phyloP scores from a whole-genome alignment of 2,888 invertebrate genomes.

The Diplazon laetatorius region DNA sequence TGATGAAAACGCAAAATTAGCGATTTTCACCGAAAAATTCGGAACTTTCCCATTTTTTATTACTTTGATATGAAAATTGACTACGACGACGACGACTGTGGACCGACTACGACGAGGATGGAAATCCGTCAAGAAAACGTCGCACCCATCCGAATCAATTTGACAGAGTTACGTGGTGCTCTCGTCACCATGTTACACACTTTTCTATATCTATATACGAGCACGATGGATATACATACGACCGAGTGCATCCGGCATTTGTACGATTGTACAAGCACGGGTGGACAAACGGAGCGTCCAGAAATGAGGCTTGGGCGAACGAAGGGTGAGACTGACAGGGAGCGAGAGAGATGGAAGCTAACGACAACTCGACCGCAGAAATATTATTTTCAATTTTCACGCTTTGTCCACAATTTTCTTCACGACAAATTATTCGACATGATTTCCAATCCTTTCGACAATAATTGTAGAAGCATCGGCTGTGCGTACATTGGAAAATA shows the following conservation, averaged over 20 bases:
- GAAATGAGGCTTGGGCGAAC: neutral
- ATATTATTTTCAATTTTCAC: constrained; percentile 35
- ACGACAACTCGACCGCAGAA: neutral
- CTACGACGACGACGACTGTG: no score
- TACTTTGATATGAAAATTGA: no score
- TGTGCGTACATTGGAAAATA: no score
- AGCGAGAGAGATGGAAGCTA: neutral
- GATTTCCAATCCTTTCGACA: no score
- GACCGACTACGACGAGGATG: neutral
- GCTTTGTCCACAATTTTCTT: no score
- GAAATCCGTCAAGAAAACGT: constrained; percentile 50
- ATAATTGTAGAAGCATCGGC: no score
- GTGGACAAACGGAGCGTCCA: constrained; percentile 32
- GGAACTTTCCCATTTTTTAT: no score
- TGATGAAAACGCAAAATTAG: no score
- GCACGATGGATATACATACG: constrained; percentile 26
- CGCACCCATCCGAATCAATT: constrained; percentile 60
- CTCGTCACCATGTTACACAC: constrained; percentile 13
- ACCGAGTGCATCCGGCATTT: constrained; percentile 61
- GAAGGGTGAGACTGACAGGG: neutral
- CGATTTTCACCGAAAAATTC: no score
- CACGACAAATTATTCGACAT: no score
- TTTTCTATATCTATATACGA: constrained; percentile 34
- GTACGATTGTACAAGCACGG: constrained; percentile 32
- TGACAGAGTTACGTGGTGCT: constrained; percentile 41